phyloP scores from a whole-genome alignment of 2,888 invertebrate genomes.

The Loripinus fragilis region DNA sequence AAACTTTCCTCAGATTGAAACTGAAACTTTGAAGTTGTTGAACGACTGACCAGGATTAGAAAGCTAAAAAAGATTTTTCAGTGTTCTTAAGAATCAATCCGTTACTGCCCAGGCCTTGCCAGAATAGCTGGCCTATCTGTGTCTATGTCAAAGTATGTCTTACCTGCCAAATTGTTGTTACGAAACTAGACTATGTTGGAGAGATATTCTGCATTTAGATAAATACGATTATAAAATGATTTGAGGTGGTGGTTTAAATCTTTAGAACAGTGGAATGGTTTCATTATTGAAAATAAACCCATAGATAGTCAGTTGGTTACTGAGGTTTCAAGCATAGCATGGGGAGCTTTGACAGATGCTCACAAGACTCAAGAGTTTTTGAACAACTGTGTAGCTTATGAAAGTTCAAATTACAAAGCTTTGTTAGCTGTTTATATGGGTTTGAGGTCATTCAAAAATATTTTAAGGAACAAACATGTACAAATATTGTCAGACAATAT shows the following conservation, averaged over 20 bases:
- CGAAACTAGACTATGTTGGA: background rate
- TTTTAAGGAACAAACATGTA: background rate
- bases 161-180: conserved; percentile 4
- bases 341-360: conserved; percentile 15
- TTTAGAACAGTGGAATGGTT: conserved; percentile 6
- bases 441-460: conserved; percentile 21
- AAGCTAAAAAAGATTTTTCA: too few species aligned
- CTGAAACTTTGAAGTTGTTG: too few species aligned
- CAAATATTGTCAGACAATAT: conserved; percentile 28
- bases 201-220: background rate
- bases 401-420: conserved; percentile 18
- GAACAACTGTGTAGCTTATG: background rate
- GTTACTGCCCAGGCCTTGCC: background rate
- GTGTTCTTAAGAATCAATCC: background rate
- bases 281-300: background rate
- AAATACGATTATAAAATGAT: background rate
- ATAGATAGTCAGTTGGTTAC: conserved; percentile 21
- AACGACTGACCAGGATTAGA: too few species aligned
- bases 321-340: conserved; percentile 20
- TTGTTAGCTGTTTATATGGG: conserved; percentile 24
- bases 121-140: conserved; percentile 3
- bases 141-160: conserved; percentile 7
- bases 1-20: too few species aligned
- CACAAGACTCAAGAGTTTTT: conserved; percentile 13
- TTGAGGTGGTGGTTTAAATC: background rate